A percentile compares a stretch with the other conserved stretches of the same genome.
These are phyloP conservation scores for Acanthornis magna DNA, from an alignment of 2,797 vertebrate genomes.

Conservation along the genomic window DNA sequence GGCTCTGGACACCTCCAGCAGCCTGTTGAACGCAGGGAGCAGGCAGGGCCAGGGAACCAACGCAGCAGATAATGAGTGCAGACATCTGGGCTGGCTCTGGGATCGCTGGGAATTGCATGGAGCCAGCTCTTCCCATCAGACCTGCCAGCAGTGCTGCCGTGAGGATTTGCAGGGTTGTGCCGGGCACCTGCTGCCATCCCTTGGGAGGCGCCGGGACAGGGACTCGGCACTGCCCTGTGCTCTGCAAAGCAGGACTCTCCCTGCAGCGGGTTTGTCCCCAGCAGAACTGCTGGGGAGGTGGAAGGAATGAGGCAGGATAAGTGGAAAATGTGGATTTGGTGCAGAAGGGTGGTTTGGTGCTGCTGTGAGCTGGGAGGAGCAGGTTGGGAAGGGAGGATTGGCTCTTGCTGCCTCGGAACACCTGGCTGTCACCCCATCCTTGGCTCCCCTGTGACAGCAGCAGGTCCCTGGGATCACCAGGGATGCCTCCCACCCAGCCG, in stretches of 20 bases:
- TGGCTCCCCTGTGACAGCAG: background rate
- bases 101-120: background rate
- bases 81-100: background rate
- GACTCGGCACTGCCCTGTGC: background rate
- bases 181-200: background rate
- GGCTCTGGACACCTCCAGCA: background rate
- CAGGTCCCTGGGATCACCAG: background rate
- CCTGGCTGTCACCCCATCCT: background rate
- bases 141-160: background rate
- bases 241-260: background rate
- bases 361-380: background rate
- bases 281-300: background rate
- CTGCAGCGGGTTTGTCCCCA: fast-evolving
- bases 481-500: background rate
- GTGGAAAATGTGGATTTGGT: background rate
- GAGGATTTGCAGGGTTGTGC: background rate
- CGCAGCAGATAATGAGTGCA: background rate
- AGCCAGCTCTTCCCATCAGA: background rate
- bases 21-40: conserved; percentile 1
- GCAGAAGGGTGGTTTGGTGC: background rate
- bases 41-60: background rate
- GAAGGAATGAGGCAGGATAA: background rate
- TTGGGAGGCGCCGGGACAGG: background rate
- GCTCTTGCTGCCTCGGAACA: fast-evolving
- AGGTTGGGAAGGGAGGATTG: background rate